These are phyloP conservation scores for Zootoca vivipara DNA, from an alignment of 2,113 vertebrate genomes.

Conservation along the genomic window DNA sequence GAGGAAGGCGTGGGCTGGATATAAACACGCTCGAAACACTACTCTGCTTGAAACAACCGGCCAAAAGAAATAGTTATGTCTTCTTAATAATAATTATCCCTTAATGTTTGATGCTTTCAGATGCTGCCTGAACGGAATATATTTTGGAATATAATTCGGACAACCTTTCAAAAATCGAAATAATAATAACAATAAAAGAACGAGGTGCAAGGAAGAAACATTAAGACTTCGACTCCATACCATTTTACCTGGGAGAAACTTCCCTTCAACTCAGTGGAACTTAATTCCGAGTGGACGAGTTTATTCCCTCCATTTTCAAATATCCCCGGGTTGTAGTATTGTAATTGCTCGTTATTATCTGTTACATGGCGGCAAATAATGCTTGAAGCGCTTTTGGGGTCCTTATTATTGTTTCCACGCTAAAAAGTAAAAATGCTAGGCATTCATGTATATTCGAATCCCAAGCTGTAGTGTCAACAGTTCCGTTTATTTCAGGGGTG, in stretches of 20 bases:
- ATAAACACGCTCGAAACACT: neutral
- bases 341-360: neutral
- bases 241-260: neutral
- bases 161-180: neutral
- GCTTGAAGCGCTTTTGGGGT: too few relatives aligned
- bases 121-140: neutral
- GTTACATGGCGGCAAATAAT: neutral
- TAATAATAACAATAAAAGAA: neutral
- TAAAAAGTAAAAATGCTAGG: neutral
- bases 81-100: neutral
- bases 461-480: neutral
- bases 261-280: neutral
- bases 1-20: neutral
- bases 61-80: neutral
- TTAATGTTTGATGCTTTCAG: neutral
- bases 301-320: neutral
- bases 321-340: neutral
- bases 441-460: neutral
- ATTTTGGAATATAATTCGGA: neutral
- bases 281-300: neutral
- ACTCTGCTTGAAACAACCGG: neutral
- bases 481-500: neutral
- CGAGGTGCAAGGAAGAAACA: neutral
- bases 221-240: neutral
- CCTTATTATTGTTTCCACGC: too few relatives aligned